phyloP scores from a whole-genome alignment of 2,888 invertebrate genomes.

The Encarsia formosa region DNA sequence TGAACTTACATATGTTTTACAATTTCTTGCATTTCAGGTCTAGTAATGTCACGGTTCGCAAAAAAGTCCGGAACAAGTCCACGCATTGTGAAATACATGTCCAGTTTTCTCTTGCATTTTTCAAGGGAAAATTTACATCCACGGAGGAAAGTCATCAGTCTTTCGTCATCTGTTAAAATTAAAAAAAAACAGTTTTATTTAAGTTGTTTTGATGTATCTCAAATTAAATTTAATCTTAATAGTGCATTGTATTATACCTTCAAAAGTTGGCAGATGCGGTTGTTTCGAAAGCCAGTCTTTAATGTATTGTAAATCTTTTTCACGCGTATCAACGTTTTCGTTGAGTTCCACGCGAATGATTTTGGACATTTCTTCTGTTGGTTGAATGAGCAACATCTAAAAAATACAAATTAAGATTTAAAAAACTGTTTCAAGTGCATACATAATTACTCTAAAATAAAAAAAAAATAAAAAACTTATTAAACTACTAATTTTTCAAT shows the following conservation, averaged over 20 bases:
- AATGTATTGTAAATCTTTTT: constrained; percentile 57
- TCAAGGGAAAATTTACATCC: constrained; percentile 84
- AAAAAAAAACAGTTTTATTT: constrained; percentile 27
- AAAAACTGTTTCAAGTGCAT: too few relatives aligned
- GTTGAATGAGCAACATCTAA: constrained; percentile 62
- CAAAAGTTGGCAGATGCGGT: constrained; percentile 58
- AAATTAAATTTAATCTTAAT: too few relatives aligned
- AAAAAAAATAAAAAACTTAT: too few relatives aligned
- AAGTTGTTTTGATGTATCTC: too few relatives aligned
- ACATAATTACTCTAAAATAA: too few relatives aligned
- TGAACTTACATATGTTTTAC: constrained; percentile 51
- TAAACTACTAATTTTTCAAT: too few relatives aligned
- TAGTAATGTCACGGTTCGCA: constrained; percentile 68
- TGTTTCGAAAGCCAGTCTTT: constrained; percentile 65
- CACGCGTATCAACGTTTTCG: constrained; percentile 59
- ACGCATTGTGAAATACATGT: constrained; percentile 86
- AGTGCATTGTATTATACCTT: constrained; percentile 33
- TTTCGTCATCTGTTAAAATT: constrained; percentile 76
- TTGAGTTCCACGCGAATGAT: constrained; percentile 67
- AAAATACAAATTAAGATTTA: too few relatives aligned
- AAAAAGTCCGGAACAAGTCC: constrained; percentile 80
- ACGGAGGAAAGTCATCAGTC: constrained; percentile 76
- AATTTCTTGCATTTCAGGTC: constrained; percentile 69
- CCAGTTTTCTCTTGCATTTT: constrained; percentile 78
- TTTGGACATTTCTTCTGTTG: constrained; percentile 64